Evolutionary conservation across 1,140 invertebrate species (phyloP).

Genomic region (Musca vetustissima): DNA sequence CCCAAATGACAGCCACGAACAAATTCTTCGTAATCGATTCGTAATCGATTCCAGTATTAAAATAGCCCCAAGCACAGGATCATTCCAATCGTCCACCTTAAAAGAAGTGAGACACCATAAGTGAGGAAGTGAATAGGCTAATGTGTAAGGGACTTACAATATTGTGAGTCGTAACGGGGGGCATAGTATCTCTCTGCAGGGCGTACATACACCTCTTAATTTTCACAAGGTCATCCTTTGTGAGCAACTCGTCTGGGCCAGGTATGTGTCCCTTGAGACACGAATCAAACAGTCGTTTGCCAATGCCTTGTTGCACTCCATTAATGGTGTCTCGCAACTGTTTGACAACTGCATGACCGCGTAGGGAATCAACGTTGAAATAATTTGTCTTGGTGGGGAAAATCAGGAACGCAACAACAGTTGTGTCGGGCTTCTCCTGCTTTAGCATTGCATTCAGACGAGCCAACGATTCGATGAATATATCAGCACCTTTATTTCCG

Average conservation of each 20-base stretch:
- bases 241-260: constrained; percentile 78
- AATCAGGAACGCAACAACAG: constrained; percentile 97
- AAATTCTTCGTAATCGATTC: constrained; percentile 99
- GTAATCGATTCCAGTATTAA: constrained; percentile 91
- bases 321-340: constrained; percentile 93
- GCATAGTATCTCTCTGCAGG: constrained; percentile 84
- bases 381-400: constrained; percentile 98
- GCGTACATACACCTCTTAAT: constrained; percentile 97
- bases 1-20: constrained; percentile 98
- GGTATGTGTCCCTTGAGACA: constrained; percentile 92
- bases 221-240: constrained; percentile 92
- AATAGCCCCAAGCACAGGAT: constrained; percentile 90
- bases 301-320: constrained; percentile 92
- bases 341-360: constrained; percentile 97
- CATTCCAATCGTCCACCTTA: constrained; percentile 80
- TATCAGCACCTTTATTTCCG: constrained; percentile 98
- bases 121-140: constrained; percentile 24
- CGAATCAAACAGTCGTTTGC: constrained; percentile 91
- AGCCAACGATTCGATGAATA: constrained; percentile 97
- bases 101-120: not conserved
- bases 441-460: constrained; percentile 96
- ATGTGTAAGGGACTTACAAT: constrained; percentile 61
- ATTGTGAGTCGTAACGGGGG: constrained; percentile 98
- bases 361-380: constrained; percentile 97
- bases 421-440: constrained; percentile 83